Base-by-base conservation (phyloP, 2,888 invertebrate species). In the Drosophila ezoana region DNA sequence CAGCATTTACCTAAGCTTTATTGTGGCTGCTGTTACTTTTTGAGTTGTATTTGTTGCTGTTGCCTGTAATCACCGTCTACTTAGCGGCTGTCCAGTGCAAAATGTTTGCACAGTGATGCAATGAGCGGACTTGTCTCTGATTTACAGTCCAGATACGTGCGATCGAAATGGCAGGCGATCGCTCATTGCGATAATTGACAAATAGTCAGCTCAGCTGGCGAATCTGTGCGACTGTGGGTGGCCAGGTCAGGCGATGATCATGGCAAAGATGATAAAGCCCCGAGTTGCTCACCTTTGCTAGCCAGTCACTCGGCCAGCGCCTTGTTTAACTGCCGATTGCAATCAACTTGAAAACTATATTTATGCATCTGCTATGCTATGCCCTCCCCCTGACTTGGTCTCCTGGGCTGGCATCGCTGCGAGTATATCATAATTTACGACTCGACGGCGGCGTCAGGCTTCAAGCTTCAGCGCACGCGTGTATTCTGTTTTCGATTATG, bases 401-500 rank as follows among this genome's bases (percentile, higher is more conserved):
- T 33, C 49, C 32, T 44, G 20, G 64, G 47, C 59, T 20, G 56
- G 52, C 67, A 28, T 41, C 23, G 28, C 48, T 10, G 37, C 44
- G 76, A 53, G 67, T 79, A 83, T 81, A 83, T 87, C 75, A 86
- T 87, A 86, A 86, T 89, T 86, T 84, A 81, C 87, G 71, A 76
- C 66, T 75, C 51, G 62, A 11, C 11, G 16, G 8, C 68, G 38
- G 56, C 47, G 28, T 54, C 47, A 38, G 48, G 62, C 75, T 64
- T 74, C 82, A 72, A 68, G 72, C 83, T 58, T 69, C 67, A 61
- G 61, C 65, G 70, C 68, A 74, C 75, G 72, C 77, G 72, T 75
- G 59, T 65, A 76, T 88, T 78, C 81, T 86, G 84, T 86, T 86
- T 86, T 89, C 84, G 84, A 89, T 88, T 85, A 85, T 86, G 71